Percentiles rank a stretch among this genome's conserved stretches.
These are phyloP conservation scores for Scaptomyza parva DNA, from an alignment of 2,888 invertebrate species.

Conservation along the genomic window DNA sequence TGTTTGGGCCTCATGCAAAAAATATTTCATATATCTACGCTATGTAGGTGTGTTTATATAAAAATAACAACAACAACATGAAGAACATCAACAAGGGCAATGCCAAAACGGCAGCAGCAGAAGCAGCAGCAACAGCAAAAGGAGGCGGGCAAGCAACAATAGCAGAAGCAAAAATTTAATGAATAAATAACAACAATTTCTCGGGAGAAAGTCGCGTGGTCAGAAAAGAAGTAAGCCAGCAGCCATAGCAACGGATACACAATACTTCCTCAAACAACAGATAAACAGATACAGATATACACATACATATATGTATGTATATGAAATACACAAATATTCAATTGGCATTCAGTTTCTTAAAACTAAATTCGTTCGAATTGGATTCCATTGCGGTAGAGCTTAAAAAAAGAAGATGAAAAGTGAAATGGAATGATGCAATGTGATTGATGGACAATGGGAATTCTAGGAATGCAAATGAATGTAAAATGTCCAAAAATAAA, in stretches of 20 bases:
- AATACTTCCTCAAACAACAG: slow-evolving; percentile 36
- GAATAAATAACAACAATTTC: slow-evolving; percentile 76
- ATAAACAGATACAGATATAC: slow-evolving; percentile 25
- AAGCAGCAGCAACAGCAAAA: slow-evolving; percentile 33
- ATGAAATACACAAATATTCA: slow-evolving; percentile 35
- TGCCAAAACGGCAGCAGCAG: slow-evolving; percentile 25
- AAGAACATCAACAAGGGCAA: slow-evolving; percentile 40
- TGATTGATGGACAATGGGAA: slow-evolving; percentile 6
- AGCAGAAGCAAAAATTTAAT: slow-evolving; percentile 75
- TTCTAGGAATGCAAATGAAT: slow-evolving; percentile 4
- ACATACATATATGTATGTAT: slow-evolving; percentile 19
- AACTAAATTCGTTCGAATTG: slow-evolving; percentile 10
- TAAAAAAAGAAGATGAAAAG: slow-evolving; percentile 48
- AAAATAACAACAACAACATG: slow-evolving; percentile 29
- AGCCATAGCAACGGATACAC: slow-evolving; percentile 55
- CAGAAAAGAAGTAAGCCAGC: slow-evolving; percentile 67
- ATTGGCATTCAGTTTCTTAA: slow-evolving; percentile 36
- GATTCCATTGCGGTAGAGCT: slow-evolving; percentile 17
- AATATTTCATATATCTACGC: slow-evolving; percentile 58
- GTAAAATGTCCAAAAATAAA: neutral
- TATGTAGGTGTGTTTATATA: slow-evolving; percentile 60
- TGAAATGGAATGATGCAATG: slow-evolving; percentile 64
- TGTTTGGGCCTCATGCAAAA: slow-evolving; percentile 65
- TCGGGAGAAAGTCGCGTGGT: slow-evolving; percentile 74
- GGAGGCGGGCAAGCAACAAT: slow-evolving; percentile 59